phyloP scores from a whole-genome alignment of 2,113 vertebrate genomes.

The Choloepus hoffmanni region DNA sequence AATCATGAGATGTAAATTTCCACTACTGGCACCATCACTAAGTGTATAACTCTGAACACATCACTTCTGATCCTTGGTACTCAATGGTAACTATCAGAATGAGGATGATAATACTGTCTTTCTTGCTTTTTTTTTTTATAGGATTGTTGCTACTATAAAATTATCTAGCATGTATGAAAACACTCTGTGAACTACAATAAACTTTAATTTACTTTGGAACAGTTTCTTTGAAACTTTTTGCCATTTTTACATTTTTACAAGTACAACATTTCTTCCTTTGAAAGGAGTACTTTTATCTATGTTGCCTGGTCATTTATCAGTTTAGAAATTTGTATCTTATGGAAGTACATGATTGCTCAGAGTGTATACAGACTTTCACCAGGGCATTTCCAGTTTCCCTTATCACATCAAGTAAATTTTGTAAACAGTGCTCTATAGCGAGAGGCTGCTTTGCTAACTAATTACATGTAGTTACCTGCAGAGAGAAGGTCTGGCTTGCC shows the following conservation, averaged over 20 bases:
- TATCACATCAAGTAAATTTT: slow-evolving; percentile 2
- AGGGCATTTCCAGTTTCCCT: slow-evolving; percentile 34
- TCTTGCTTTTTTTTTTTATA: neutral
- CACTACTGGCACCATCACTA: neutral
- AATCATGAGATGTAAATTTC: neutral
- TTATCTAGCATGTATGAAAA: neutral
- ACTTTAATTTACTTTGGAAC: slow-evolving; percentile 47
- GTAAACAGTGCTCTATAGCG: neutral
- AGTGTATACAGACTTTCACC: neutral
- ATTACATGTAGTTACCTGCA: slow-evolving; percentile 28
- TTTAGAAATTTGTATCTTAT: slow-evolving; percentile 36
- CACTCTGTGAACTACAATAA: neutral
- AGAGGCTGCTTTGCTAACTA: slow-evolving; percentile 52
- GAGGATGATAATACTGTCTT: neutral
- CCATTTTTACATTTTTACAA: neutral
- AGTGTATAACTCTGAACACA: neutral
- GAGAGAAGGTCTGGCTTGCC: slow-evolving; percentile 50
- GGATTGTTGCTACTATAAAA: neutral
- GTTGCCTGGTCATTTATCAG: neutral
- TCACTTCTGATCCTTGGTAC: neutral
- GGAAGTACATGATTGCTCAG: neutral
- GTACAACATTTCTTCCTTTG: neutral
- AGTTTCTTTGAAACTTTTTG: slow-evolving; percentile 31
- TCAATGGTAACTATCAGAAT: neutral
- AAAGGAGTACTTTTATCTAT: neutral